phyloP scores from a whole-genome alignment of 2,113 vertebrate species.

The Callocephalon fimbriatum region DNA sequence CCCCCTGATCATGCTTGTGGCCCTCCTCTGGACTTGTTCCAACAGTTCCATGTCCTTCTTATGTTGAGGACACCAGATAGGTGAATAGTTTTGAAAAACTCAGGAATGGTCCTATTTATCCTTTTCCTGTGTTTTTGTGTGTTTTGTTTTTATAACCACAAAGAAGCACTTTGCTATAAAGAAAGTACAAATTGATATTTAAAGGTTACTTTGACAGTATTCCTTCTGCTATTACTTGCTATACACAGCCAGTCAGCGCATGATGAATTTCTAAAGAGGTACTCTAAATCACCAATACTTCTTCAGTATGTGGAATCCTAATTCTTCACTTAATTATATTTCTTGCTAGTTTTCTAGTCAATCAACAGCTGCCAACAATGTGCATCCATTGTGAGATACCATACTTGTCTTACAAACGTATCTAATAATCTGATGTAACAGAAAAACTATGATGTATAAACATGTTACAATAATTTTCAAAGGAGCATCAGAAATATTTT shows the following conservation, averaged over 20 bases:
- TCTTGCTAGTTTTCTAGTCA: neutral
- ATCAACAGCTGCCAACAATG: neutral
- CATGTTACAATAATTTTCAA: neutral
- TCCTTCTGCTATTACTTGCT: neutral
- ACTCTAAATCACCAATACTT: neutral
- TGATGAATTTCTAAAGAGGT: neutral
- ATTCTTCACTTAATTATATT: neutral
- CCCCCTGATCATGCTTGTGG: too few relatives aligned
- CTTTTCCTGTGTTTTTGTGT: neutral
- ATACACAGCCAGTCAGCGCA: neutral
- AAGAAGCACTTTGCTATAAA: neutral
- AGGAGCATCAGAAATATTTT: neutral
- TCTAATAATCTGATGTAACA: neutral
- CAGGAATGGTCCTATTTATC: neutral
- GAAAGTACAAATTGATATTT: conserved; percentile 8
- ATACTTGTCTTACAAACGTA: neutral
- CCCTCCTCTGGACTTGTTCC: too few relatives aligned
- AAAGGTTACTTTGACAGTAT: neutral
- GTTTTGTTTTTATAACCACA: neutral
- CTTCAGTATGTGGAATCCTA: neutral
- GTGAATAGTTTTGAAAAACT: neutral
- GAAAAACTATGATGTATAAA: neutral
- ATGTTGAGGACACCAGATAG: too few relatives aligned
- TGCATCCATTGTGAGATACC: neutral
- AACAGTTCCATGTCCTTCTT: too few relatives aligned